Evolutionary conservation across 2,113 vertebrate genomes (phyloP).

Genomic region (Physeter macrocephalus): DNA sequence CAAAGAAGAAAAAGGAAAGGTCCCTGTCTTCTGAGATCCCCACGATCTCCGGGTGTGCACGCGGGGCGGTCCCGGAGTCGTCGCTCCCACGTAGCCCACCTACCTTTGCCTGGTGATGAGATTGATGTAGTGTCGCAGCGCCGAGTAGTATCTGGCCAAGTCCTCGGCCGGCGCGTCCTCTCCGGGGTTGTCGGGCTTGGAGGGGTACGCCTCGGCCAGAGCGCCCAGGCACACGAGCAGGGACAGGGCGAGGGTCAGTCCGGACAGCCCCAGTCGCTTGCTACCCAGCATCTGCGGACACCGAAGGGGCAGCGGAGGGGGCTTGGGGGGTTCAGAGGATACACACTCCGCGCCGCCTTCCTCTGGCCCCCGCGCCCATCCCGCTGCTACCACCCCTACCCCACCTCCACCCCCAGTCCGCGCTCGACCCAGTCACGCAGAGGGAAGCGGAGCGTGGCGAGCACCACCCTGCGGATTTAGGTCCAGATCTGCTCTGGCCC

Average conservation of each 20-base stretch:
- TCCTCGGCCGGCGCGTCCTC: conserved; percentile 95
- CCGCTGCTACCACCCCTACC: too few species aligned
- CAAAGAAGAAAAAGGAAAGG: neutral
- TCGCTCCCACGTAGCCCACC: neutral
- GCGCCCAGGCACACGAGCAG: conserved; percentile 90
- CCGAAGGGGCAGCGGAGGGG: neutral
- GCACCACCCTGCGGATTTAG: accelerated
- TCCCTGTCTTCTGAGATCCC: too few species aligned
- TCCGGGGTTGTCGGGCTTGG: conserved; percentile 95
- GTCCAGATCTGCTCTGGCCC: neutral
- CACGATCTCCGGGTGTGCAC: accelerated
- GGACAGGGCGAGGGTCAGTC: conserved; percentile 88
- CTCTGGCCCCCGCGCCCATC: neutral
- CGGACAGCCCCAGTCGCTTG: conserved; percentile 86
- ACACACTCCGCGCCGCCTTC: too few species aligned
- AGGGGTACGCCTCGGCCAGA: conserved; percentile 92
- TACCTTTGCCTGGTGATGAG: conserved; percentile 99
- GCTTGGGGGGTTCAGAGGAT: neutral
- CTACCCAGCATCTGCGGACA: conserved; percentile 89
- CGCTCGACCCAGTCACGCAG: neutral
- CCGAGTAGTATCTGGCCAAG: conserved; percentile 97
- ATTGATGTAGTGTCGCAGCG: conserved; percentile 98
- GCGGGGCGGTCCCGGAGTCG: accelerated
- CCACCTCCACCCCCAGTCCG: neutral
- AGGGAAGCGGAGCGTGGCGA: neutral